Base-by-base conservation (phyloP, 2,797 vertebrate species). In the Mallotus villosus region DNA sequence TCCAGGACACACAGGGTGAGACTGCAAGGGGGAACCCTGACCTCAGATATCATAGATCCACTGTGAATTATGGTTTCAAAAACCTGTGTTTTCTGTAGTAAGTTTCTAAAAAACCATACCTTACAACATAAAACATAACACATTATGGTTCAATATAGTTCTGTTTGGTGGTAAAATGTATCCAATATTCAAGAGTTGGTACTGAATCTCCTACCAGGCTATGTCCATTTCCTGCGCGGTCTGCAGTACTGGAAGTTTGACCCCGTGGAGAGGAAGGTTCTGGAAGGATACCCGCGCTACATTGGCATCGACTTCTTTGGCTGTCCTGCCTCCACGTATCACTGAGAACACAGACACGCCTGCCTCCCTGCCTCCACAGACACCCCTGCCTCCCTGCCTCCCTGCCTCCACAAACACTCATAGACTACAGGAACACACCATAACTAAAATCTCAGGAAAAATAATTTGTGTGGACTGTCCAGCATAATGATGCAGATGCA, bases 241-340 rank as follows among this genome's bases (percentile, higher is more conserved):
- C 85, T 5, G 67, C 83, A 92, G 57, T 96, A 96, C 77, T 96
- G 95, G 95, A 96, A 95, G 87, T 94, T 96, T 4, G 95, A 96
- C 58, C 94, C 94, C 0, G 85, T 92, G 67, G 89, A 89, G 12
- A 76, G 93, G 76, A 93, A 91, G 66, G 91, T 93, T 74, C 72
- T 95, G 46, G 92, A 95, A 22, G 94, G 94, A 16, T 96, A 94
- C 77, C 95, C 95, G 2, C 94, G 94, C 51, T 90, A 82, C 32
- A 88, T 95, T 49, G 93, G 94, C 68, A 85, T 85, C 8, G 95
- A 96, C 77, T 94, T 93, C 88, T 93, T 96, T 78, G 86, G 88
- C 79, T 94, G 93, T 29, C 16, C 61, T 1, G 29, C 61, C 3
- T 63, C 61, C 32, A 16, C 4, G 12, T 32, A 63, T 37, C 29